Percentiles rank a stretch among this genome's conserved stretches.
Conservation (phyloP, 2,888 invertebrate species). For the Epirrita christyi region DNA sequence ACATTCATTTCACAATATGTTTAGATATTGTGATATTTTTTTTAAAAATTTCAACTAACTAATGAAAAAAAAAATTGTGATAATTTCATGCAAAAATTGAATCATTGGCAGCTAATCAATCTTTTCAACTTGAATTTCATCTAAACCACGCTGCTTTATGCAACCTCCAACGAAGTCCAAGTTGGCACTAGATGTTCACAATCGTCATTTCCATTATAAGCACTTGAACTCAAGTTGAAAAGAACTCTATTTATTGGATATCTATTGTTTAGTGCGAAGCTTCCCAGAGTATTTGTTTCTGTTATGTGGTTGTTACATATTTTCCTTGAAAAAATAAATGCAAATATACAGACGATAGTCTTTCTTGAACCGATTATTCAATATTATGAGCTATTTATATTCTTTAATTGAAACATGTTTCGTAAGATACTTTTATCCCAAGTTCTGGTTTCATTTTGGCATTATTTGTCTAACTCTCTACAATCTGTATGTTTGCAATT, state of each 20-base stretch:
- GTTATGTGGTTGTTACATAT: slow-evolving; percentile 28
- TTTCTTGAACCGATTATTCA: background rate
- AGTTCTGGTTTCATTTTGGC: too few species aligned
- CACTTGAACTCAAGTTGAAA: slow-evolving; percentile 70
- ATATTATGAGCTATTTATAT: background rate
- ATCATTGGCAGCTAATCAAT: slow-evolving; percentile 71
- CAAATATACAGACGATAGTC: slow-evolving; percentile 37
- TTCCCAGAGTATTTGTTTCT: slow-evolving; percentile 35
- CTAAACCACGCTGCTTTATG: slow-evolving; percentile 49
- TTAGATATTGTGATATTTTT: too few species aligned
- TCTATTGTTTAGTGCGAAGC: slow-evolving; percentile 50
- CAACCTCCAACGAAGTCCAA: slow-evolving; percentile 35
- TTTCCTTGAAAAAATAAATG: slow-evolving; percentile 15
- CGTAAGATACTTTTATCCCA: background rate
- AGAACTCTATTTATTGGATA: slow-evolving; percentile 46
- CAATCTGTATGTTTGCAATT: slow-evolving; percentile 33
- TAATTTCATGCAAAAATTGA: slow-evolving; percentile 37
- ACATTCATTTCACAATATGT: too few species aligned
- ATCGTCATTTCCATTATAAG: slow-evolving; percentile 44
- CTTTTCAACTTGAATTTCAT: slow-evolving; percentile 70
- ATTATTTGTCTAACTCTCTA: slow-evolving; percentile 7
- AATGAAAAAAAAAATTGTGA: too few species aligned
- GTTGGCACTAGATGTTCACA: slow-evolving; percentile 43
- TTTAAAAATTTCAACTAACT: too few species aligned
- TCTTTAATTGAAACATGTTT: background rate